phyloP scores from a whole-genome alignment of 2,113 vertebrate species.

The Copsychus sechellarum region DNA sequence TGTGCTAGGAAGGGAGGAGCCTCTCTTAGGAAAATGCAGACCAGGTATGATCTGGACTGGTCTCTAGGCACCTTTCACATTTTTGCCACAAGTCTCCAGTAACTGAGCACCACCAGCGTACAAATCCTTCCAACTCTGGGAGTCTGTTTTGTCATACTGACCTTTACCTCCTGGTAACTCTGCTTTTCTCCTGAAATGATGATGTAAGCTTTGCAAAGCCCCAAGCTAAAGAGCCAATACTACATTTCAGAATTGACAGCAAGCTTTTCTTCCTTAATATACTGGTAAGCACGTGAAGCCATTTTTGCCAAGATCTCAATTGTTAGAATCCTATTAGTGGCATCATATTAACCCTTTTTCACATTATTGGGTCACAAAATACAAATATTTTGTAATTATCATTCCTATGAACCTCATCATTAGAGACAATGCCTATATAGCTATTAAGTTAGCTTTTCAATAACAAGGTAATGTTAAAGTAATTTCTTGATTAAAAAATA shows the following conservation, averaged over 20 bases:
- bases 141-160: neutral
- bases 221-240: neutral
- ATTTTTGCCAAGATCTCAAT: neutral
- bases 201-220: neutral
- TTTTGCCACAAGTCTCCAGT: neutral
- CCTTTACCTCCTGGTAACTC: neutral
- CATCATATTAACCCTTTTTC: rapidly evolving
- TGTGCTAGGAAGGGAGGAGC: neutral
- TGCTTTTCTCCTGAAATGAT: neutral
- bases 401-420: neutral
- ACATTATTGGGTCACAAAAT: neutral
- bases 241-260: neutral
- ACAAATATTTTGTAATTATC: neutral
- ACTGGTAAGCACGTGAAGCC: rapidly evolving
- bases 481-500: neutral
- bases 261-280: neutral
- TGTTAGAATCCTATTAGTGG: neutral
- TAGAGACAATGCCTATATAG: neutral
- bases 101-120: neutral
- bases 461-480: neutral
- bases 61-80: neutral
- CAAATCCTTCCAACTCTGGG: neutral
- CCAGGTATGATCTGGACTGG: rapidly evolving
- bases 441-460: neutral
- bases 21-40: neutral